Conservation (phyloP, 2,888 invertebrate species). For the Conchocele bisecta region DNA sequence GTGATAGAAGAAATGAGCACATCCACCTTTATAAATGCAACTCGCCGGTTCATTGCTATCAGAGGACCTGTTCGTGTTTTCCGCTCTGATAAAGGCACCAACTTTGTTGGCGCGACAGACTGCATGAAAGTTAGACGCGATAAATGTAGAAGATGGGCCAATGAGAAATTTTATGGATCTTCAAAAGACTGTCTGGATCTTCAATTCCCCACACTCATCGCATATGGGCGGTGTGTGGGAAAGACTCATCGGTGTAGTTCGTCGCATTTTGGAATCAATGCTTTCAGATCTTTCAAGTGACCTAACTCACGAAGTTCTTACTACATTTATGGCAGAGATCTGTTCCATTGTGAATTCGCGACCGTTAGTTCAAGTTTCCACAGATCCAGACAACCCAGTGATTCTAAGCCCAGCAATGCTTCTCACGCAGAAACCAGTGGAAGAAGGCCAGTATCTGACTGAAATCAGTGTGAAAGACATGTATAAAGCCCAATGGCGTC, state of each 20-base stretch:
- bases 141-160: conserved; percentile 26
- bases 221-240: conserved; percentile 55
- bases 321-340: conserved; percentile 12
- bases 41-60: conserved; percentile 37
- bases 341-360: conserved; percentile 17
- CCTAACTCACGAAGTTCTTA: conserved; percentile 11
- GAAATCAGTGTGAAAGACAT: conserved; percentile 11
- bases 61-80: conserved; percentile 22
- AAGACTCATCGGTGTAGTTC: conserved; percentile 37
- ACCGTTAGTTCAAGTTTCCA: conserved; percentile 14
- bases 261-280: conserved; percentile 45
- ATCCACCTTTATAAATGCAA: conserved; percentile 39
- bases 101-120: conserved; percentile 35
- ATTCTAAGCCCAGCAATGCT: conserved; percentile 29
- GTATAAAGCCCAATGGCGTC: conserved; percentile 16
- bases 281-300: background rate
- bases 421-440: conserved; percentile 11
- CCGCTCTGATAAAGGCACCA: conserved; percentile 37
- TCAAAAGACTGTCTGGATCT: conserved; percentile 15
- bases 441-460: background rate
- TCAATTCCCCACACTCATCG: conserved; percentile 50
- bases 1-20: conserved; percentile 38
- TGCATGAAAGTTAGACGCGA: conserved; percentile 20
- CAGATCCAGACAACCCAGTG: conserved; percentile 17
- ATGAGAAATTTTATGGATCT: conserved; percentile 9